A percentile compares a stretch with the other conserved stretches of the same genome.
Evolutionary conservation across 2,113 vertebrate species (phyloP).

Genomic region (Oxyruncus cristatus): DNA sequence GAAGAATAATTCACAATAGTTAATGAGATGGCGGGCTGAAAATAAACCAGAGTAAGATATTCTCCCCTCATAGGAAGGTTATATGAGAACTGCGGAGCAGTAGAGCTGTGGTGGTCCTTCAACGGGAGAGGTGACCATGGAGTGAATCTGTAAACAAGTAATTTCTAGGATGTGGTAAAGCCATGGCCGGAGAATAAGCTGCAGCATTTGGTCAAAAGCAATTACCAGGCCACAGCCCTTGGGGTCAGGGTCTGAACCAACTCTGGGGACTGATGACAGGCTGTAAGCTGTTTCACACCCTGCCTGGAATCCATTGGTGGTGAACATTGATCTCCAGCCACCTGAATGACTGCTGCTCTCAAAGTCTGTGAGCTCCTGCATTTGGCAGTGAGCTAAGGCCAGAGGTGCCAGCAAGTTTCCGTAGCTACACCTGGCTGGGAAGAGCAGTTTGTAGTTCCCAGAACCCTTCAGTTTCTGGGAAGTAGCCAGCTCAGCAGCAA

Average conservation of each 20-base stretch:
- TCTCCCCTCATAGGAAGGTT: background rate
- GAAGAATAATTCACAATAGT: background rate
- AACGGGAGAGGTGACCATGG: background rate
- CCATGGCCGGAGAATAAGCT: background rate
- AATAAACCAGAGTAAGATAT: background rate
- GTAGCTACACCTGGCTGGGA: background rate
- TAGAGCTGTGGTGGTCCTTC: background rate
- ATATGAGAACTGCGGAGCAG: background rate
- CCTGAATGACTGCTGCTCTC: background rate
- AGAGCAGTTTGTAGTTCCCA: background rate
- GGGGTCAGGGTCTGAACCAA: background rate
- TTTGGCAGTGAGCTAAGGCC: background rate
- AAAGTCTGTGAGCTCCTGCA: accelerated
- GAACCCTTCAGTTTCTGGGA: background rate
- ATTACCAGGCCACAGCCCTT: accelerated
- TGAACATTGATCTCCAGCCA: background rate
- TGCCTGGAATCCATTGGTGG: background rate
- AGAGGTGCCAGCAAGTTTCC: accelerated
- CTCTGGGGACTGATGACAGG: background rate
- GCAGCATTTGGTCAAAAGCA: background rate
- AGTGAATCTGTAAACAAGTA: background rate
- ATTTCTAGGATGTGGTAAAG: background rate
- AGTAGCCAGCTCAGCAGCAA: background rate
- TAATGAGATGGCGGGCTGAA: background rate
- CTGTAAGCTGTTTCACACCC: background rate